phyloP scores from a whole-genome alignment of 2,797 vertebrate species.

The Meriones psammophilus region DNA sequence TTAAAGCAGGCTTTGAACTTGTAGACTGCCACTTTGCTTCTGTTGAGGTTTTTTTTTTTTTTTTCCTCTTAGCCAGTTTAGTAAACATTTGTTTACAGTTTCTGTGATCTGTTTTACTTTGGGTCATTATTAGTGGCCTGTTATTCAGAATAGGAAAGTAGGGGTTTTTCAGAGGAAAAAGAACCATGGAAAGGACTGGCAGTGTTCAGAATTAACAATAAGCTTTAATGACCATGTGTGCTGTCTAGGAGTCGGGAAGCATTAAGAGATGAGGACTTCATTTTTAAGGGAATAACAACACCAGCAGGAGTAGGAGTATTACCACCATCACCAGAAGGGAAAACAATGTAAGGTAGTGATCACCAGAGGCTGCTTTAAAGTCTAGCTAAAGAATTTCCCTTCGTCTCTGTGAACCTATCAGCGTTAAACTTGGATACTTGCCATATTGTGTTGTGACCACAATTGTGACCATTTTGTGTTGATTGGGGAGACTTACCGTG shows the following conservation, averaged over 20 bases:
- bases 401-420: not conserved
- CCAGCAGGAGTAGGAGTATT: not conserved
- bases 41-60: not conserved
- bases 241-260: constrained; percentile 25
- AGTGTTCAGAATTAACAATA: constrained; percentile 21
- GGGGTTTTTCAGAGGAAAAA: not conserved
- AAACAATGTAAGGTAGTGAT: not conserved
- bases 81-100: constrained; percentile 44
- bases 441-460: not conserved
- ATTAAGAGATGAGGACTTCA: not conserved
- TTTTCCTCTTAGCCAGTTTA: not conserved
- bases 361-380: not conserved
- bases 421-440: not conserved
- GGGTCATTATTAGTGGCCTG: constrained; percentile 5
- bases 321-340: not conserved
- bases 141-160: constrained; percentile 47
- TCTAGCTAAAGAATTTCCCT: not conserved
- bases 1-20: constrained; percentile 36
- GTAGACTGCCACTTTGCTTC: constrained; percentile 23
- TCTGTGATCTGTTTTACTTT: constrained; percentile 23
- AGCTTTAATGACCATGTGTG: not conserved
- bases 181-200: not conserved
- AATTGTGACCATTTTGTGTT: constrained; percentile 9
- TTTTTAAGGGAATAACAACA: not conserved
- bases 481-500: not conserved